Percentiles rank a stretch among this genome's conserved stretches.
Evolutionary conservation across 2,888 invertebrate genomes (phyloP).

Genomic region (Sphaerophoria taeniata): DNA sequence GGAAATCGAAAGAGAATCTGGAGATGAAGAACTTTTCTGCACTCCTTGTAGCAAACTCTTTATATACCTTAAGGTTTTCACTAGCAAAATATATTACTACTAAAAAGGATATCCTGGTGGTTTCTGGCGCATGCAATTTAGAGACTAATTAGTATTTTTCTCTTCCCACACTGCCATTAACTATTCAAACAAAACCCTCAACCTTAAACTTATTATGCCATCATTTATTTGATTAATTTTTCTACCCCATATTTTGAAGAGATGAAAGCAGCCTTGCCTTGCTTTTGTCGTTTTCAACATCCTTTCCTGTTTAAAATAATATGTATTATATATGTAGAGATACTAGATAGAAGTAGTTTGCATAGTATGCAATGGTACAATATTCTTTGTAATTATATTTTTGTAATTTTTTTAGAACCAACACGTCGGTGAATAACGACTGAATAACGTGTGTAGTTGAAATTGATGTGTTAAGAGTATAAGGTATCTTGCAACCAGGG

Average conservation of each 20-base stretch:
- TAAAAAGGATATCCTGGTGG: slow-evolving; percentile 70
- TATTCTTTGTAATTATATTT: slow-evolving; percentile 43
- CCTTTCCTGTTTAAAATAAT: slow-evolving; percentile 4
- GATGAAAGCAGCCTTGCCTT: slow-evolving; percentile 6
- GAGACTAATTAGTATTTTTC: slow-evolving; percentile 68
- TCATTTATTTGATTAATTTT: slow-evolving; percentile 56
- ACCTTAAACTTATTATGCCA: slow-evolving; percentile 66
- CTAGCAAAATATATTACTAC: slow-evolving; percentile 63
- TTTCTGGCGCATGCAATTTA: slow-evolving; percentile 64
- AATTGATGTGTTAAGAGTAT: slow-evolving; percentile 12
- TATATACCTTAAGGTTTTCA: slow-evolving; percentile 24
- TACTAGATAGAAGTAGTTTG: no score
- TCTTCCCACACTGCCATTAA: slow-evolving; percentile 50
- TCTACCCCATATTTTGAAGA: slow-evolving; percentile 30
- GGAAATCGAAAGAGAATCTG: slow-evolving; percentile 1
- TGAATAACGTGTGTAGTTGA: neutral
- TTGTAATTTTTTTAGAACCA: slow-evolving; percentile 25
- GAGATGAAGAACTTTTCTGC: slow-evolving; percentile 45
- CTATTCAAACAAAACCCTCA: slow-evolving; percentile 61
- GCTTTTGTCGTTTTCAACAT: neutral
- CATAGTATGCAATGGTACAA: slow-evolving; percentile 25
- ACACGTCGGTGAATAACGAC: neutral
- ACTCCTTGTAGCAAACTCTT: slow-evolving; percentile 28
- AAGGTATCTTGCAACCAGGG: slow-evolving; percentile 9
- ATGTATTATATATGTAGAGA: neutral